These are phyloP conservation scores for Pterocles gutturalis DNA, from an alignment of 2,113 vertebrate species.

Conservation along the genomic window DNA sequence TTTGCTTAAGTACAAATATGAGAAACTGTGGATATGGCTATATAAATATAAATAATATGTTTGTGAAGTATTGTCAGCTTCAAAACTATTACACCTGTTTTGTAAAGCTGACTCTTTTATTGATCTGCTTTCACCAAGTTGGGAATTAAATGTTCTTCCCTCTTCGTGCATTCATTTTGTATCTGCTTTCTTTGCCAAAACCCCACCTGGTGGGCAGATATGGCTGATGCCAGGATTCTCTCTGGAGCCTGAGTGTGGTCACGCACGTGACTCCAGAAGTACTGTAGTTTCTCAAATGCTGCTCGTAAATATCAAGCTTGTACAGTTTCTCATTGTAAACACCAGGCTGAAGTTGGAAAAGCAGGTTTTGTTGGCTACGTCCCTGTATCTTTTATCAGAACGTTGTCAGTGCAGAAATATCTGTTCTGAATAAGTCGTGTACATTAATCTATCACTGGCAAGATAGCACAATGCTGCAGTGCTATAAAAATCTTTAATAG, in stretches of 20 bases:
- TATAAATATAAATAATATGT: too few relatives aligned
- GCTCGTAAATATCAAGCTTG: not conserved
- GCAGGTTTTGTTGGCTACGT: not conserved
- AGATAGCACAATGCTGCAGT: conserved; percentile 12
- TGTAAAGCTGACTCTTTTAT: not conserved
- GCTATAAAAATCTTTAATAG: conserved; percentile 10
- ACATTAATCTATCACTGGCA: not conserved
- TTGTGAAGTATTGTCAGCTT: not conserved
- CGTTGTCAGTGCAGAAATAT: not conserved
- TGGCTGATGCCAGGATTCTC: not conserved
- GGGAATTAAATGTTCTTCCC: not conserved
- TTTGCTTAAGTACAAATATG: not conserved
- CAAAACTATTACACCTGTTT: not conserved
- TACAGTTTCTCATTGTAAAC: not conserved
- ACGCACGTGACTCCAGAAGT: not conserved
- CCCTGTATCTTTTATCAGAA: not conserved
- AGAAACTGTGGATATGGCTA: not conserved
- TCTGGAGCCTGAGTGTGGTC: not conserved
- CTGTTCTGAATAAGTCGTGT: not conserved
- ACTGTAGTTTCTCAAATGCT: not conserved
- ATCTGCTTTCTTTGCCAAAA: not conserved
- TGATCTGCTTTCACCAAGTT: not conserved
- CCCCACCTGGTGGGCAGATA: not conserved
- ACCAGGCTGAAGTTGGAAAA: not conserved
- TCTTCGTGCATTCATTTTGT: not conserved